Percentiles rank a stretch among this genome's conserved stretches.
phyloP scores from a whole-genome alignment of 1,140 invertebrate species.

The Drosophila ironensis region DNA sequence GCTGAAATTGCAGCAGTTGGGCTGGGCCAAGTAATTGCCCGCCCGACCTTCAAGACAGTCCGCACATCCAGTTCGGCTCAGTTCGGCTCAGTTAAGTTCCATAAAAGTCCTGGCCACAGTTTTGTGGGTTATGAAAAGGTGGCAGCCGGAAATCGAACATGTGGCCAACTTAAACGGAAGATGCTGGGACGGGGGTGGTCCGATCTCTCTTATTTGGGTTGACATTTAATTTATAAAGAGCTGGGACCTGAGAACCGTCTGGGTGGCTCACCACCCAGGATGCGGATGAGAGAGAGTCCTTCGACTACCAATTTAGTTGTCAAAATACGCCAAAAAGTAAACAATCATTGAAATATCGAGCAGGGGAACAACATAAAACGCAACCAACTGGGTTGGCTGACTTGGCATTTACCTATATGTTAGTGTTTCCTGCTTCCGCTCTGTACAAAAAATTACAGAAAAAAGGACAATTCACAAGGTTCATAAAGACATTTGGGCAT shows the following conservation, averaged over 20 bases:
- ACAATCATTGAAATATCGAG: conserved; percentile 62
- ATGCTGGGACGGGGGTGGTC: conserved; percentile 1
- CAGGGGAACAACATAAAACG: conserved; percentile 40
- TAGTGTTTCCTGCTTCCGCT: conserved; percentile 67
- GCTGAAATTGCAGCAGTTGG: conserved; percentile 57
- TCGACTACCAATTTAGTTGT: conserved; percentile 67
- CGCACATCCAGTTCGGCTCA: conserved; percentile 6
- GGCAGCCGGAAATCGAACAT: conserved; percentile 68
- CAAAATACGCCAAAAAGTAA: conserved; percentile 74
- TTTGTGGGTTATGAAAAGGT: conserved; percentile 61
- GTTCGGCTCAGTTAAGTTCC: conserved; percentile 6
- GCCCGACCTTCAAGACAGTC: conserved; percentile 59
- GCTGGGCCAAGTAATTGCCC: conserved; percentile 57
- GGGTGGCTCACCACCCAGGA: conserved; percentile 29
- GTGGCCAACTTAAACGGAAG: conserved; percentile 64
- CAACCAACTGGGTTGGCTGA: conserved; percentile 53
- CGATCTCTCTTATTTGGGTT: background rate
- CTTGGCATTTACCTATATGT: conserved; percentile 74
- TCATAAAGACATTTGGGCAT: conserved; percentile 61
- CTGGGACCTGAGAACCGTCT: conserved; percentile 1
- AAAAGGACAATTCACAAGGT: conserved; percentile 42
- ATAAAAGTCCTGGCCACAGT: conserved; percentile 56
- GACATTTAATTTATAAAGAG: conserved; percentile 73
- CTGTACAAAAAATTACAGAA: conserved; percentile 9
- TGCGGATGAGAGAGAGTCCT: conserved; percentile 36